These are phyloP conservation scores for Lathronympha strigana DNA, from an alignment of 2,888 invertebrate species.

Conservation along the genomic window DNA sequence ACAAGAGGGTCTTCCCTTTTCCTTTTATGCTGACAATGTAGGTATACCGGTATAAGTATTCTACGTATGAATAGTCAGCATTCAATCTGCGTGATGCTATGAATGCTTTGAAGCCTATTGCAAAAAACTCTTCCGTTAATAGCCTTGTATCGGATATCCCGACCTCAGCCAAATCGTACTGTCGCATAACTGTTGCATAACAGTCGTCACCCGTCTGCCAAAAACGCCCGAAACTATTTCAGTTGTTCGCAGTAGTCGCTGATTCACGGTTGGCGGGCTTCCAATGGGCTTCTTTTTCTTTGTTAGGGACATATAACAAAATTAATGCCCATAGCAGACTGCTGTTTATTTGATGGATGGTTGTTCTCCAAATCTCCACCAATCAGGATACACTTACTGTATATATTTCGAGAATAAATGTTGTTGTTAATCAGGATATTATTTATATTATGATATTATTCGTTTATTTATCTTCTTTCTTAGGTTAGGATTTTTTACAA, in stretches of 20 bases:
- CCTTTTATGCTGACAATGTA: no score
- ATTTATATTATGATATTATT: no score
- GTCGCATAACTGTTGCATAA: constrained; percentile 31
- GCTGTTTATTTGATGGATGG: no score
- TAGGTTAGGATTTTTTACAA: no score
- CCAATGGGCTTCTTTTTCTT: constrained; percentile 20
- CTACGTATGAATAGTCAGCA: background rate
- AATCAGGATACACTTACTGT: no score
- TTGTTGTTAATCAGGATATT: no score
- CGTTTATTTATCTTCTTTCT: no score
- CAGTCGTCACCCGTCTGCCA: constrained; percentile 28
- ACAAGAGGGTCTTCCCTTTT: no score
- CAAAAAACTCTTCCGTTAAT: constrained; percentile 23
- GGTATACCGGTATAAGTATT: no score
- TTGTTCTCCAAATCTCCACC: no score
- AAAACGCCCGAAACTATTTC: constrained; percentile 36
- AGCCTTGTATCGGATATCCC: constrained; percentile 24
- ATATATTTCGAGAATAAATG: no score
- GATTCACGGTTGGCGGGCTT: constrained; percentile 31
- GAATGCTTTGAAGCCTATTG: background rate
- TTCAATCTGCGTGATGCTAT: background rate
- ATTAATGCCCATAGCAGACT: no score
- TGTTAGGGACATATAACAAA: background rate
- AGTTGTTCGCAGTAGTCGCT: constrained; percentile 29
- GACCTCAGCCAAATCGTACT: constrained; percentile 17